Base-by-base conservation (phyloP, 2,797 vertebrate genomes). In the Lagodon rhomboides region DNA sequence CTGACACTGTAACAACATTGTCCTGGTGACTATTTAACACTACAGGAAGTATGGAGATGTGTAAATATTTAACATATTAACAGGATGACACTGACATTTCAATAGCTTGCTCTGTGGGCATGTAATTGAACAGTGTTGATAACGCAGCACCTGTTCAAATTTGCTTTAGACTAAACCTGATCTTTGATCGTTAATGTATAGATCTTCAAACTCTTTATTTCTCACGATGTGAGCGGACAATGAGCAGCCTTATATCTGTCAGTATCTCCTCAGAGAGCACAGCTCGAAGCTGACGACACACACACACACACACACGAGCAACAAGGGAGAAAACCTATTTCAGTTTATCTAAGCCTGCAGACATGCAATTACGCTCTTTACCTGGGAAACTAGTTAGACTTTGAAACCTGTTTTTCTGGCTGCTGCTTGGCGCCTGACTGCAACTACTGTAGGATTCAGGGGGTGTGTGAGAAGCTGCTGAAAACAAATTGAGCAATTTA, bases 51-150 rank as follows among this genome's bases (percentile, higher is more conserved):
- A 44, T 64, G 58, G 54, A 78, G 47, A 83, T 53, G 54, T 77
- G 84, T 85, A 66, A 90, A 88, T 85, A 89, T 86, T 87, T 82
- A 86, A 87, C 86, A 80, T 56, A 63, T 80, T 82, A 89, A 77
- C 86, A 82, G 76, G 85, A 81, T 71, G 83, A 63, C 69, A 61
- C 11, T 70, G 68, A 73, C 65, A 30, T 80, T 80, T 80, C 58
- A 53, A 3, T 3, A 30, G 75, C 72, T 11, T 59, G 16, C 23
- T 69, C 63, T 66, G 77, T 51, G 75, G 69, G 60, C 58, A 80
- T 55, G 68, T 77, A 68, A 80, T 69, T 82, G 27, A 59, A 58
- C 51, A 2, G 73, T 67, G 87, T 16, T 81, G 83, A 87, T 71
- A 73, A 66, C 38, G 1, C 0, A 13, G 7, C 51, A 66, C 49